phyloP scores from a whole-genome alignment of 2,113 vertebrate species.

The Pseudorectes ferrugineus region DNA sequence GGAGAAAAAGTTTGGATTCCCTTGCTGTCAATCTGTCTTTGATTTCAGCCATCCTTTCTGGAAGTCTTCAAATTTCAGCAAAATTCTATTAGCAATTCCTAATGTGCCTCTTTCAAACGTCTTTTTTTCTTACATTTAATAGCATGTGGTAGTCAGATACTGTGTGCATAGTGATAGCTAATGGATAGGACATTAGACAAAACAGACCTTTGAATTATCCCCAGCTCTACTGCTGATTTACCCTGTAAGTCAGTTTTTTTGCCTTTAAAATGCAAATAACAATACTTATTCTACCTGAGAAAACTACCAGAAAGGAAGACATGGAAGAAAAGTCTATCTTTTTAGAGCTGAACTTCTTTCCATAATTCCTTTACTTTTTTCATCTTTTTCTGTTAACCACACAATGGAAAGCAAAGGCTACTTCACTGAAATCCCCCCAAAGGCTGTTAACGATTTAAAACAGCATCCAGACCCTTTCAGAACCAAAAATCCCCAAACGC shows the following conservation, averaged over 20 bases:
- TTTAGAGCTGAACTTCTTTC: neutral
- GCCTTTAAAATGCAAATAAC: neutral
- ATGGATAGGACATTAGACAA: neutral
- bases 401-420: neutral
- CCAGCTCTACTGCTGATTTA: neutral
- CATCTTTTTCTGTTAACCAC: neutral
- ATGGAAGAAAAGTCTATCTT: neutral
- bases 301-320: neutral
- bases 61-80: neutral
- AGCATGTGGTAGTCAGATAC: neutral
- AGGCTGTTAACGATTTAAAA: neutral
- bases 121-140: neutral
- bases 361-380: neutral
- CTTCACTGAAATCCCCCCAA: neutral
- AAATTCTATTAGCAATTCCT: neutral
- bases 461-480: neutral
- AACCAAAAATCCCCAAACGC: neutral
- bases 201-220: neutral
- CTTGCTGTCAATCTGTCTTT: neutral
- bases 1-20: neutral
- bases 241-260: neutral
- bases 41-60: neutral
- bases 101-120: neutral
- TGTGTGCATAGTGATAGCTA: neutral
- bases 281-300: neutral